Evolutionary conservation across 2,888 invertebrate genomes (phyloP).

Genomic region (Anarsia innoxiella): DNA sequence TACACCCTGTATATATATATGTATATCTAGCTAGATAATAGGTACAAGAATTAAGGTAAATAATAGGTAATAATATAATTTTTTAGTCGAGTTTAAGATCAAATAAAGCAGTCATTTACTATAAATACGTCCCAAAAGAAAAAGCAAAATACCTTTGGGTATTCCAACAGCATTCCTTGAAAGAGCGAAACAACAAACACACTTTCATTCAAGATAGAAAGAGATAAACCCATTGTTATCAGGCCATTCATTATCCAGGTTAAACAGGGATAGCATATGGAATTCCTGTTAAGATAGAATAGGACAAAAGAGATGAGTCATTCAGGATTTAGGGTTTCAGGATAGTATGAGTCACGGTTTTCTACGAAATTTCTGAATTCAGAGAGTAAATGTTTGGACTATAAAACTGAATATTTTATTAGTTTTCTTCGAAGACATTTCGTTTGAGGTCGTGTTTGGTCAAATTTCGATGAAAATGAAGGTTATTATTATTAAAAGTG

Average conservation of each 20-base stretch:
- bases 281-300: neutral
- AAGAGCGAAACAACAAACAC: neutral
- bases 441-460: too few species aligned
- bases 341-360: slow-evolving; percentile 1
- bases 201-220: neutral
- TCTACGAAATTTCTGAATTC: neutral
- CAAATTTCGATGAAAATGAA: too few species aligned
- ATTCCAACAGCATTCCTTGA: slow-evolving; percentile 1
- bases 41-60: too few species aligned
- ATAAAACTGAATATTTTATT: slow-evolving; percentile 2
- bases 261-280: neutral
- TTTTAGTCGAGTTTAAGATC: too few species aligned
- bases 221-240: neutral
- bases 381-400: neutral
- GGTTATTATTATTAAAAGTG: too few species aligned
- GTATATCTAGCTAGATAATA: too few species aligned
- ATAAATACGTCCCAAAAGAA: neutral
- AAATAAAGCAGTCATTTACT: too few species aligned
- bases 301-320: slow-evolving; percentile 5
- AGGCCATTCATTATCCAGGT: too few species aligned
- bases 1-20: too few species aligned
- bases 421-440: neutral
- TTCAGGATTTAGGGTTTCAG: slow-evolving; percentile 4
- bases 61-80: too few species aligned
- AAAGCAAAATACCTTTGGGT: slow-evolving; percentile 3